Base-by-base conservation (phyloP, 2,888 invertebrate species). In the Pristionchus japonicus region DNA sequence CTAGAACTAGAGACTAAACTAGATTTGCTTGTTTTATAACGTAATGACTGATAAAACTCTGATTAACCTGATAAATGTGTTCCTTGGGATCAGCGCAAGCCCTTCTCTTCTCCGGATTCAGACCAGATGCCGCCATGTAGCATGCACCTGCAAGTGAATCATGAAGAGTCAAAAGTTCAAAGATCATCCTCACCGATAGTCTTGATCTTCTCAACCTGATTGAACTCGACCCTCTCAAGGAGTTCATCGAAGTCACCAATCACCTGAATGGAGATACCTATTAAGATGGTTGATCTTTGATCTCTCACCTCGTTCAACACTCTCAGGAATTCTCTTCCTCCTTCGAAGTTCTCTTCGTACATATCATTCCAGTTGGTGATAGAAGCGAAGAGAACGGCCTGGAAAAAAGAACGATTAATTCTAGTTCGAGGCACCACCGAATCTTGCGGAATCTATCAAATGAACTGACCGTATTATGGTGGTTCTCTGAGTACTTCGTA, bases 321-420 rank as follows among this genome's bases (percentile, higher is more conserved):
- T 27, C 98, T 96, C 91, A 99, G 95, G 95, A 97, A 98, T 95
- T 99, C 98, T 94, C 97, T 97, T 7, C 98, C 98, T 57, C 93
- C 98, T 92, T 97, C 96, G 95, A 97, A 99, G 84, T 97, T 97
- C 95, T 99, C 98, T 94, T 99, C 98, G 95, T 99, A 99, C 96
- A 99, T 97, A 95, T 98, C 98, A 94, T 97, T 97, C 95, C 98
- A 99, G 95, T 99, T 99, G 0, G 98, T 97, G 92, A 99, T 97
- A 93, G 97, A 97, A 13, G 98, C 98, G 94, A 99, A 99, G 93
- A 99, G 97, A 27, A 99, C 97, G 0, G 97, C 98, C 0, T 88
- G 57, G 1, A 74, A 57, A 74, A 40, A 85, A 43, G 64, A n/a
- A 11, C 37, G 17, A 47, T n/a, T n/a, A n/a, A n/a, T n/a, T n/a